Base-by-base conservation (phyloP, 2,797 vertebrate genomes). In the Glyptemys insculpta region DNA sequence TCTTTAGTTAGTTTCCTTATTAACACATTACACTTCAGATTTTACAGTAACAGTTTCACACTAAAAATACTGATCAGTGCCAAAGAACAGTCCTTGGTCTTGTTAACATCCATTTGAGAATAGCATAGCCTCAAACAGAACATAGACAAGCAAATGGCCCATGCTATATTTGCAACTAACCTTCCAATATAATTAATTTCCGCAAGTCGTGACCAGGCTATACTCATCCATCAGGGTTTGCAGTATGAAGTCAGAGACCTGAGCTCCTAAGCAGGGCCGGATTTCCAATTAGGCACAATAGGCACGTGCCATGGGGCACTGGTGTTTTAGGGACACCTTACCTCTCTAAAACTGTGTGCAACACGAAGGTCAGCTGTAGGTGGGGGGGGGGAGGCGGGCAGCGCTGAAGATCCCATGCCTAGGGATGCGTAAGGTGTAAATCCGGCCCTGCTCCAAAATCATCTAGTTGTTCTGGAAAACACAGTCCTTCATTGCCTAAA, bases 11-110 rank as follows among this genome's bases (percentile, higher is more conserved):
- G 1, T 83, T 6, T n/a, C 1, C 62, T 29, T 5, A 9, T 5
- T 47, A 1, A 65, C 1, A 1, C 6, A 81, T 65, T 29, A 82
- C 12, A 74, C 11, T 1, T 41, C 14, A 78, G 5, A 0, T 8
- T 23, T 53, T 18, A 12, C 1, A n/a, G 11, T 3, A 53, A 84
- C 27, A 62, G 14, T 92, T 81, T 37, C 88, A 57, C 37, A 54
- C 10, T 86, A 47, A 79, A 79, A 87, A 79, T 79, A 81, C 1
- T 14, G 14, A 27, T 11, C 72, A 80, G 52, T 16, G 9, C 0
- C 4, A 90, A 19, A 34, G 11, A 8, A 0, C 4, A 76, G 44
- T 34, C 8, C 27, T 76, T 34, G 41, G 54, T 25, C 80, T 16
- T 18, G 31, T 12, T 56, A 49, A 74, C 15, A 83, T 72, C 57